Conservation (phyloP, 2,888 invertebrate species). For the Maniola hyperantus region DNA sequence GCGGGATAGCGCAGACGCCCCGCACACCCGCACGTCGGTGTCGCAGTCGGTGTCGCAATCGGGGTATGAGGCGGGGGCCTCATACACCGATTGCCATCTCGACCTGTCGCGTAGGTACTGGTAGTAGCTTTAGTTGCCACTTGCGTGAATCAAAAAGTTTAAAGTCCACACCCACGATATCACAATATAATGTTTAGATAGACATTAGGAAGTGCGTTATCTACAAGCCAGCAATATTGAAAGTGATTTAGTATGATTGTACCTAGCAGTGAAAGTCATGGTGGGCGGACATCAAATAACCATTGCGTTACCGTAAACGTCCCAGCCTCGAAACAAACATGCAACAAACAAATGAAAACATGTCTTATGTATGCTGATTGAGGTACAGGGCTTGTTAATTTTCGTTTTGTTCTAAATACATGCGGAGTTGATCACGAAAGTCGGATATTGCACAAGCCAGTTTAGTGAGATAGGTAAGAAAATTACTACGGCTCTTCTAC, state of each 20-base stretch:
- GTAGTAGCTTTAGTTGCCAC: too few species aligned
- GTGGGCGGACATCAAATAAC: constrained; percentile 35
- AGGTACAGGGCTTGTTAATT: constrained; percentile 12
- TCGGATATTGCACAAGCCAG: constrained; percentile 3
- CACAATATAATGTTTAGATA: background rate
- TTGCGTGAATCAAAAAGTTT: background rate
- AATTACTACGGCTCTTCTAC: too few species aligned
- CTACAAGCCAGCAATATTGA: constrained; percentile 11
- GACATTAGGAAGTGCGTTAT: constrained; percentile 9
- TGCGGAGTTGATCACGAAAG: constrained; percentile 1
- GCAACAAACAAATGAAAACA: constrained; percentile 36
- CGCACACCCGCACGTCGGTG: too few species aligned
- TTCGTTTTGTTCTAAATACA: constrained; percentile 22
- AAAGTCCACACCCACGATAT: background rate
- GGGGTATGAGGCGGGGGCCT: too few species aligned
- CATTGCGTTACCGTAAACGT: constrained; percentile 29
- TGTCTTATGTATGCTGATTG: constrained; percentile 38
- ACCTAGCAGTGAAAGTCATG: constrained; percentile 34
- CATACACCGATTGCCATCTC: too few species aligned
- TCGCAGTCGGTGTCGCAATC: too few species aligned
- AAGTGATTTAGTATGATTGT: constrained; percentile 25
- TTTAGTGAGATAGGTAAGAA: background rate
- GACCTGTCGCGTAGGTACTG: too few species aligned
- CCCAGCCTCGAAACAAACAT: constrained; percentile 10
- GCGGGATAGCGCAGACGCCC: too few species aligned